A percentile compares a stretch with the other conserved stretches of the same genome.
Conservation (phyloP, 2,888 invertebrate species). For the Caenorhabditis virilis region DNA sequence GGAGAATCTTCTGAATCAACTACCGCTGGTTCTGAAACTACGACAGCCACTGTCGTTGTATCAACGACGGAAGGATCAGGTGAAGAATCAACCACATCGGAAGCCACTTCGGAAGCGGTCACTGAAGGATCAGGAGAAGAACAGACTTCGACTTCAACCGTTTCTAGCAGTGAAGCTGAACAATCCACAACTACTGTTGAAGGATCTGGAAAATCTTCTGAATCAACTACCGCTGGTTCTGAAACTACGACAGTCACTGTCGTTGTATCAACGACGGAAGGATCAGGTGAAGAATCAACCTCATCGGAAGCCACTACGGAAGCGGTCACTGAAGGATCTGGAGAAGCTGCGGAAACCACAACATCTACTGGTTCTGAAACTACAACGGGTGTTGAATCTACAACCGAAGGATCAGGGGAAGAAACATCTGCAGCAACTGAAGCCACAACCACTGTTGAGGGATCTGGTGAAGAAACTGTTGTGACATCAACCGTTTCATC, state of each 20-base stretch:
- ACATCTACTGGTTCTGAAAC: neutral
- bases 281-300: no score
- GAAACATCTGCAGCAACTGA: slow-evolving; percentile 2
- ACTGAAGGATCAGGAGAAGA: slow-evolving; percentile 28
- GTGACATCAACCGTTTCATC: slow-evolving; percentile 7
- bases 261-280: slow-evolving; percentile 5
- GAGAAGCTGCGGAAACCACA: no score
- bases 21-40: neutral
- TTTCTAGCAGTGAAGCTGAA: slow-evolving; percentile 6
- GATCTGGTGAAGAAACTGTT: slow-evolving; percentile 4
- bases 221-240: slow-evolving; percentile 4
- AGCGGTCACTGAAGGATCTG: slow-evolving; percentile 21
- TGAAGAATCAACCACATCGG: slow-evolving; percentile 9
- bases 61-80: slow-evolving; percentile 11
- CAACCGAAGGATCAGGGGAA: slow-evolving; percentile 4
- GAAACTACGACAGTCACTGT: slow-evolving; percentile 4
- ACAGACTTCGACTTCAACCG: slow-evolving; percentile 4
- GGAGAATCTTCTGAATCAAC: slow-evolving; percentile 8
- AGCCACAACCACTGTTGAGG: slow-evolving; percentile 7
- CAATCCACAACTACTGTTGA: slow-evolving; percentile 9
- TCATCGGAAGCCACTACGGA: no score
- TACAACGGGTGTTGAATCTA: no score
- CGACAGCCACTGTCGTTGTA: slow-evolving; percentile 10
- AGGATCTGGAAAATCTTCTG: slow-evolving; percentile 8
- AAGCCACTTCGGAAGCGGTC: slow-evolving; percentile 5